Conservation (phyloP, 2,888 invertebrate genomes). For the Drosophila imparisetae region DNA sequence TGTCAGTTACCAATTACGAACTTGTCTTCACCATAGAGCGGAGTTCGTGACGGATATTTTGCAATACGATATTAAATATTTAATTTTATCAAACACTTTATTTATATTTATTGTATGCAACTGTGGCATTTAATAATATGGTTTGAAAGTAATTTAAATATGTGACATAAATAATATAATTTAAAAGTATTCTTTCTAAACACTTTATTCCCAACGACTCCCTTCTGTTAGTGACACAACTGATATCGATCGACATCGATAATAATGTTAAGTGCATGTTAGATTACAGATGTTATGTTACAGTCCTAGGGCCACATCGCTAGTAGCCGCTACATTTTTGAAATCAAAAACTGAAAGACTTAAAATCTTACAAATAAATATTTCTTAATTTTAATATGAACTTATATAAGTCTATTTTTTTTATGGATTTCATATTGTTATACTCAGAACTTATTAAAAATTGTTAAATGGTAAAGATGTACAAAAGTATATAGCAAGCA, state of each 20-base stretch:
- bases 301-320: too few species aligned
- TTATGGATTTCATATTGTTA: too few species aligned
- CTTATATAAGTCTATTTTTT: background rate
- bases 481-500: background rate
- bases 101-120: background rate
- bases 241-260: too few species aligned
- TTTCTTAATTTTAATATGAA: background rate
- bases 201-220: too few species aligned
- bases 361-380: background rate
- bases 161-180: background rate
- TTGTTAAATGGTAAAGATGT: background rate
- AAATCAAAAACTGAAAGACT: background rate
- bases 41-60: background rate
- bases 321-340: background rate
- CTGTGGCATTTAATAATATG: background rate
- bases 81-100: background rate
- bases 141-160: background rate
- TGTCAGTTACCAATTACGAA: conserved; percentile 35
- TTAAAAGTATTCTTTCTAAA: background rate
- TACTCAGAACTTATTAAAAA: too few species aligned
- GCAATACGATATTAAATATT: background rate
- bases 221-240: too few species aligned
- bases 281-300: too few species aligned
- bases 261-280: too few species aligned
- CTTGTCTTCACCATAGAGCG: background rate